These are phyloP conservation scores for Sus cebifrons DNA, from an alignment of 2,797 vertebrate genomes.

Conservation along the genomic window DNA sequence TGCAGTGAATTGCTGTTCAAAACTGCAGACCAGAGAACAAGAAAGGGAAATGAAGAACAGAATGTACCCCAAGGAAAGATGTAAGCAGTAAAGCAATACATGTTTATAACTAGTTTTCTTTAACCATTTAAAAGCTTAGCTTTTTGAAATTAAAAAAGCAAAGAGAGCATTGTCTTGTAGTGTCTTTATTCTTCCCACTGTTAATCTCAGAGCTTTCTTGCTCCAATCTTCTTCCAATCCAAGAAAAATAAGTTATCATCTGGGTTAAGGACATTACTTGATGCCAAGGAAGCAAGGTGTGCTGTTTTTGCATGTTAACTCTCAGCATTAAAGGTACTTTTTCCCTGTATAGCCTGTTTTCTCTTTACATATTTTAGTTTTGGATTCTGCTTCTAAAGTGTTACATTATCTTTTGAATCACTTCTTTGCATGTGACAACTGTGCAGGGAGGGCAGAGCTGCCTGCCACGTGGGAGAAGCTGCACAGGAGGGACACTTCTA, in stretches of 20 bases:
- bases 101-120: not conserved
- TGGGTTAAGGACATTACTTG: not conserved
- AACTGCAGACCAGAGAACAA: slow-evolving; percentile 70
- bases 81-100: not conserved
- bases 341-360: not conserved
- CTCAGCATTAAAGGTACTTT: not conserved
- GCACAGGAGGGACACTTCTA: too few relatives aligned
- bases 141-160: slow-evolving; percentile 37
- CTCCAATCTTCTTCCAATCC: not conserved
- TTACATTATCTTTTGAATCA: not conserved
- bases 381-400: not conserved
- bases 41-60: slow-evolving; percentile 48
- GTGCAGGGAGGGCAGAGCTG: not conserved
- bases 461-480: not conserved
- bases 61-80: slow-evolving; percentile 45
- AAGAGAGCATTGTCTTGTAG: not conserved
- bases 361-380: not conserved
- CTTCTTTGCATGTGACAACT: not conserved
- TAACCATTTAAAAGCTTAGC: slow-evolving; percentile 38
- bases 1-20: slow-evolving; percentile 60
- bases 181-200: not conserved
- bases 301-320: not conserved
- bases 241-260: not conserved
- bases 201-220: not conserved
- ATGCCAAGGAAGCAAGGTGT: not conserved